Evolutionary conservation across 2,113 vertebrate species (phyloP).

Genomic region (Paramisgurnus dabryanus): DNA sequence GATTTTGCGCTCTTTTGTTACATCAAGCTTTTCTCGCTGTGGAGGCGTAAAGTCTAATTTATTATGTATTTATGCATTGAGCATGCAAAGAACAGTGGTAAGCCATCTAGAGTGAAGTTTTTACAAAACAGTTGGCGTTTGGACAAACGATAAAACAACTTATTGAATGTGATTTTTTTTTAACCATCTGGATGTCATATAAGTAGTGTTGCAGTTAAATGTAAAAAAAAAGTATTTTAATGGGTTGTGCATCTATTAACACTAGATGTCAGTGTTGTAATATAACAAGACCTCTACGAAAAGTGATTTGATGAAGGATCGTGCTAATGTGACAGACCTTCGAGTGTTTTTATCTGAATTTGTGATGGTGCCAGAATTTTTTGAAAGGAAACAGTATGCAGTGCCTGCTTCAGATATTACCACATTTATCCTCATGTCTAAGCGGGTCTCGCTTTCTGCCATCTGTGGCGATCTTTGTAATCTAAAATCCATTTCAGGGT

Average conservation of each 20-base stretch:
- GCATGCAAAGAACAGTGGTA: slow-evolving; percentile 28
- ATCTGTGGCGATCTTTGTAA: slow-evolving; percentile 17
- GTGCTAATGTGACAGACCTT: neutral
- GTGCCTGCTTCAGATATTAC: slow-evolving; percentile 8
- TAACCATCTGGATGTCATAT: neutral
- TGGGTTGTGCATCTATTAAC: neutral
- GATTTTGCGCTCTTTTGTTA: neutral
- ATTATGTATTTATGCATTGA: slow-evolving; percentile 66
- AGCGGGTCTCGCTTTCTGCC: neutral
- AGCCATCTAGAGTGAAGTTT: neutral
- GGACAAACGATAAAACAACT: neutral
- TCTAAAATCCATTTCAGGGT: slow-evolving; percentile 39
- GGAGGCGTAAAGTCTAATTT: neutral
- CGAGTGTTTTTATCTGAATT: too few relatives aligned
- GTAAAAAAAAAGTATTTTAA: neutral
- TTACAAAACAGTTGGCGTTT: neutral
- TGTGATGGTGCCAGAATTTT: too few relatives aligned
- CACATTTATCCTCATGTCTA: neutral
- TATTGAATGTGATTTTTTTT: neutral
- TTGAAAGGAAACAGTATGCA: too few relatives aligned
- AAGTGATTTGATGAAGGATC: neutral
- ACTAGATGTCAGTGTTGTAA: slow-evolving; percentile 51
- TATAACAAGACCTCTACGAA: neutral
- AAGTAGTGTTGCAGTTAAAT: neutral
- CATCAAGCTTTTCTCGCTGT: neutral